Evolutionary conservation across 1,140 invertebrate genomes (phyloP).

Genomic region (Ridgeia piscesae): DNA sequence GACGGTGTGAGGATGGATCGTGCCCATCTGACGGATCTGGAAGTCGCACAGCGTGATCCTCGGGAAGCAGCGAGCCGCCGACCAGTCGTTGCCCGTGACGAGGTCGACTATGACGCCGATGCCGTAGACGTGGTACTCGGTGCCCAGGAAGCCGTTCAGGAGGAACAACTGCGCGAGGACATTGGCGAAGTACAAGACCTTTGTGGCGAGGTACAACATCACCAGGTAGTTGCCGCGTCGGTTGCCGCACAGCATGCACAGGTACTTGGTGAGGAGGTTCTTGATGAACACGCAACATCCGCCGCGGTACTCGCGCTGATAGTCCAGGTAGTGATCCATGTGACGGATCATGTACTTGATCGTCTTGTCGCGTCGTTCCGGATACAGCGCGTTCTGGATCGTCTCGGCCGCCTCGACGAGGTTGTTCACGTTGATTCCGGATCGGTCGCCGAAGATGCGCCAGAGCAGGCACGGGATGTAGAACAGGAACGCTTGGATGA

Average conservation of each 20-base stretch:
- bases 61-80: slow-evolving; percentile 52
- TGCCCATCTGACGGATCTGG: slow-evolving; percentile 59
- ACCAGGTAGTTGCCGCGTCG: slow-evolving; percentile 45
- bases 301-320: slow-evolving; percentile 41
- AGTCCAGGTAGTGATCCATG: slow-evolving; percentile 55
- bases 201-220: slow-evolving; percentile 35
- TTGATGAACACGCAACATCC: slow-evolving; percentile 31
- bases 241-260: slow-evolving; percentile 49
- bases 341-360: slow-evolving; percentile 56
- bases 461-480: slow-evolving; percentile 34
- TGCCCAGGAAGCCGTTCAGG: slow-evolving; percentile 38
- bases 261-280: slow-evolving; percentile 31
- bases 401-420: slow-evolving; percentile 48
- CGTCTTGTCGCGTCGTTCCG: slow-evolving; percentile 54
- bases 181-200: slow-evolving; percentile 39
- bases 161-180: slow-evolving; percentile 38
- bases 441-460: slow-evolving; percentile 29
- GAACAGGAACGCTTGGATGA: slow-evolving; percentile 58
- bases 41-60: slow-evolving; percentile 64
- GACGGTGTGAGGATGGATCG: slow-evolving; percentile 61
- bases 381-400: slow-evolving; percentile 53
- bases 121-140: slow-evolving; percentile 37
- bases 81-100: slow-evolving; percentile 30
- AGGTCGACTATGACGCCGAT: slow-evolving; percentile 36
- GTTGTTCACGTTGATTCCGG: slow-evolving; percentile 34